Evolutionary conservation across 2,113 vertebrate species (phyloP).

Genomic region (Vanacampus margaritifer): DNA sequence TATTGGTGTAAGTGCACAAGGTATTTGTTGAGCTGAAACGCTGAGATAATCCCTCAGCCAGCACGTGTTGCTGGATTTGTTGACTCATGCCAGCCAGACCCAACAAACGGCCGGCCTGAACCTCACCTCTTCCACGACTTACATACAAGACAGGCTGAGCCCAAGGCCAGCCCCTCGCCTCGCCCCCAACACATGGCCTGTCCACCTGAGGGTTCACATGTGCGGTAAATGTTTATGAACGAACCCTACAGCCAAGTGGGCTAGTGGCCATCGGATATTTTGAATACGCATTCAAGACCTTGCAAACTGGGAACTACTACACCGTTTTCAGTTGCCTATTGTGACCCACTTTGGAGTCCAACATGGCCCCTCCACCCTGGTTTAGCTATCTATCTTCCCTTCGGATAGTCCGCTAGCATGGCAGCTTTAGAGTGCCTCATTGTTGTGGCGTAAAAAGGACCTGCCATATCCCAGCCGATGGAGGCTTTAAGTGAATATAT

Average conservation of each 20-base stretch:
- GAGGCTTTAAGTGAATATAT: too few species aligned
- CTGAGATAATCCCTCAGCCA: constrained; percentile 59
- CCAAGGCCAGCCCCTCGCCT: constrained; percentile 24
- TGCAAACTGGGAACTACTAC: too few species aligned
- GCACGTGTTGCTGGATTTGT: constrained; percentile 68
- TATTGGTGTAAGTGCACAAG: constrained; percentile 15
- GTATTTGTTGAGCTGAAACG: constrained; percentile 49
- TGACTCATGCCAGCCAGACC: constrained; percentile 54
- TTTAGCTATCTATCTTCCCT: too few species aligned
- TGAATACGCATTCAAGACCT: too few species aligned
- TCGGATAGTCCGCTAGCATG: too few species aligned
- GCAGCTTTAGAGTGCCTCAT: too few species aligned
- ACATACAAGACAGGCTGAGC: constrained; percentile 20
- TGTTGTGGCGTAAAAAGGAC: too few species aligned
- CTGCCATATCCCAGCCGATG: too few species aligned
- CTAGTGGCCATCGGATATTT: too few species aligned
- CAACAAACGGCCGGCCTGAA: constrained; percentile 42
- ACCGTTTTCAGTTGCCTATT: too few species aligned
- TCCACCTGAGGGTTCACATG: constrained; percentile 62
- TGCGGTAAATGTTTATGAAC: constrained; percentile 30
- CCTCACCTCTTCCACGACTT: constrained; percentile 50
- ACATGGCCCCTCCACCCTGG: too few species aligned
- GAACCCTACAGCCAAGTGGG: constrained; percentile 5
- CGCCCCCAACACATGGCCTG: constrained; percentile 54
- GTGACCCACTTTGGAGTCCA: too few species aligned